Conservation (phyloP, 2,113 vertebrate species). For the Boulengeromyrus knoepffleri region DNA sequence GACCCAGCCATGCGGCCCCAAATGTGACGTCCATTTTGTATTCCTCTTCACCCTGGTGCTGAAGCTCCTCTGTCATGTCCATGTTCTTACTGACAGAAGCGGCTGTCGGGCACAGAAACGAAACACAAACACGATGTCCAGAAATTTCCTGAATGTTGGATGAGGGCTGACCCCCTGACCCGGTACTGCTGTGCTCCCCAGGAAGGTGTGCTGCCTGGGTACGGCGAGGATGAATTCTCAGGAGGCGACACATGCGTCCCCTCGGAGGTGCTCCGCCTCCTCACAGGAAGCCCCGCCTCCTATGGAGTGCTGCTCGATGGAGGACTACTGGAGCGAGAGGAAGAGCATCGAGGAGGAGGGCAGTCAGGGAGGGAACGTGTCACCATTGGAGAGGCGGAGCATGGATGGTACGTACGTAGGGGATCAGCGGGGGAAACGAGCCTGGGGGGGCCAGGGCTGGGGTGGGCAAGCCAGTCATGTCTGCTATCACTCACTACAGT, state of each 20-base stretch:
- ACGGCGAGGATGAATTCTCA: constrained; percentile 71
- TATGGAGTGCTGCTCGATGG: constrained; percentile 48
- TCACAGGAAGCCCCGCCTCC: constrained; percentile 67
- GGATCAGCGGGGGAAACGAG: neutral
- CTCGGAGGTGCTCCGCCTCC: constrained; percentile 45
- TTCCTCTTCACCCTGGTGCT: neutral
- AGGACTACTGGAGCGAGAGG: constrained; percentile 78
- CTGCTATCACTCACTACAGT: neutral
- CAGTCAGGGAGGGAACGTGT: constrained; percentile 45
- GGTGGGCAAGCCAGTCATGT: neutral
- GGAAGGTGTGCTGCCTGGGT: constrained; percentile 60
- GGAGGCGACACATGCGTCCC: constrained; percentile 47
- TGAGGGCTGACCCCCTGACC: neutral
- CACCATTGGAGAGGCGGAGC: constrained; percentile 62
- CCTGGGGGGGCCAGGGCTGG: no score
- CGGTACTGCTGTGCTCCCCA: constrained; percentile 30
- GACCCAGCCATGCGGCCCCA: neutral
- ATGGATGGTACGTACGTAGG: constrained; percentile 58
- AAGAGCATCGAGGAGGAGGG: constrained; percentile 68
- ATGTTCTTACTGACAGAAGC: neutral
- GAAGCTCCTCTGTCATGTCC: neutral
- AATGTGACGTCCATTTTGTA: neutral
- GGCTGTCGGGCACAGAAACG: neutral
- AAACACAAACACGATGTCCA: neutral
- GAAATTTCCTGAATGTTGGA: neutral